These are phyloP conservation scores for Sphinx pinastri DNA, from an alignment of 2,888 invertebrate genomes.

Conservation along the genomic window DNA sequence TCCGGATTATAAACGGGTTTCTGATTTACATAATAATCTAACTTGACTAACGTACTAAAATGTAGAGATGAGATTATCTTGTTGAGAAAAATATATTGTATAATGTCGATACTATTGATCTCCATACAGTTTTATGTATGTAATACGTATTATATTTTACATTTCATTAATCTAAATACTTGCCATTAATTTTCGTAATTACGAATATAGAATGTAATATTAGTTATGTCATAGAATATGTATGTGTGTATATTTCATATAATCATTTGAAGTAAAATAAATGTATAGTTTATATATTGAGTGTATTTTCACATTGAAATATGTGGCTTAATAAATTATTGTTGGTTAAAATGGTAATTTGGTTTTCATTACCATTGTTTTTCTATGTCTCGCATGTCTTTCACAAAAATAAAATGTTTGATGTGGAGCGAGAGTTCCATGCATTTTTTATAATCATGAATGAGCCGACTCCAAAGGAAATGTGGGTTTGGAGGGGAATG, in stretches of 20 bases:
- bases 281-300: slow-evolving; percentile 7
- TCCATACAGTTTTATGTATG: slow-evolving; percentile 23
- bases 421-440: too few species aligned
- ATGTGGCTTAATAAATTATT: slow-evolving; percentile 13
- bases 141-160: not conserved
- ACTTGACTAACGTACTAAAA: too few species aligned
- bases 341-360: not conserved
- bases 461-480: too few species aligned
- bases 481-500: too few species aligned
- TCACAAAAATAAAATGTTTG: too few species aligned
- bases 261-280: not conserved
- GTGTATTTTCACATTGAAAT: slow-evolving; percentile 12
- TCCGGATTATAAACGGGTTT: too few species aligned
- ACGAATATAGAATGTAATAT: not conserved
- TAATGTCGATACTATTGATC: not conserved
- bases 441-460: too few species aligned
- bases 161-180: slow-evolving; percentile 1
- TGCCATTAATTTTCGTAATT: slow-evolving; percentile 9
- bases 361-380: not conserved
- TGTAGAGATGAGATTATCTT: too few species aligned
- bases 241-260: slow-evolving; percentile 10
- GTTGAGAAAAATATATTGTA: not conserved
- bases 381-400: not conserved
- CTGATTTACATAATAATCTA: too few species aligned
- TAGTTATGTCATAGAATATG: not conserved